Evolutionary conservation across 2,113 vertebrate genomes (phyloP), one percentile per base, ranked within the genome.

Genomic region (Collichthys lucidus): DNA sequence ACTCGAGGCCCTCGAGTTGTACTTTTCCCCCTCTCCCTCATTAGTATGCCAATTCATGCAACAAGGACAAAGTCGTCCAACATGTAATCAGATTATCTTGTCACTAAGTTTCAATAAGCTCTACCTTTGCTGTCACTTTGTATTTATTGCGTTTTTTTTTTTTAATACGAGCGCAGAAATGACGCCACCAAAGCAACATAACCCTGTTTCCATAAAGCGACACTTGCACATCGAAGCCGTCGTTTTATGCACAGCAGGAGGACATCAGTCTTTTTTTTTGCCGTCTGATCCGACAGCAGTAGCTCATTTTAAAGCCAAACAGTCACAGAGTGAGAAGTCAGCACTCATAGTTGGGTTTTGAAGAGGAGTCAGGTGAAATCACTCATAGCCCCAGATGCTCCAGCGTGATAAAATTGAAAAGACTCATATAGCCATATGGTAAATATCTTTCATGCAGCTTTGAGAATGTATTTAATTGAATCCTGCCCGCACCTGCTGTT

Each of bases 401-500:
- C 17, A 22, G 9, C 71, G 74, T 22, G 59, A 64, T 57, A 57
- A 22, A 68, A 64, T 4, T 7, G 14, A 63, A 69, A 29, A 29
- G n/a, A 14, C 56, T 40, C 55, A 14, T 11, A 31, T 12, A 31
- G n/a, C 65, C 60, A 70, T 64, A 57, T 77, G 49, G 73, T 50
- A 44, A 40, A 16, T 44, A 9, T 67, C 49, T 69, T 26, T 44
- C 40, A n/a, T 26, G 42, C 31, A 49, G 57, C 40, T 50, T n/a
- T 59, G 14, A 40, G 53, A 3, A 20, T 29, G 12, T 4, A 24
- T 9, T 29, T 24, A 11, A 64, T 76, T 56, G 5, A 72, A 31
- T 53, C 20, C 16, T 50, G 11, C 6, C 15, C 57, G 19, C 46
- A 56, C 53, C 53, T 44, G n/a, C 53, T 12, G 49, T 52, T 19